Evolutionary conservation across 1,140 invertebrate species (phyloP).

Genomic region (Pristionchus pacificus): DNA sequence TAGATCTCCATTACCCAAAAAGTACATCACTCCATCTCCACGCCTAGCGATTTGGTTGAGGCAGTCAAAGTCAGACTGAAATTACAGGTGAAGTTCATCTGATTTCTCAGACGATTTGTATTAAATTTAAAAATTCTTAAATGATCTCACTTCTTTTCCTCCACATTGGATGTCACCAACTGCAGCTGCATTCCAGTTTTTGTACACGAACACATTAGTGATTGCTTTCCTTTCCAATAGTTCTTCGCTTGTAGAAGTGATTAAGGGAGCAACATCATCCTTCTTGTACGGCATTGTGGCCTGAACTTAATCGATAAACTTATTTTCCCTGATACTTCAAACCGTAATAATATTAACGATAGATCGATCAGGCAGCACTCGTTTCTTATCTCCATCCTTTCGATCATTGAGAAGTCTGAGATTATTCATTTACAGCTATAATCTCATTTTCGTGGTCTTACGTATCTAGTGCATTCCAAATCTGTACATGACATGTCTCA

Average conservation of each 20-base stretch:
- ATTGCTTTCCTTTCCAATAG: background rate
- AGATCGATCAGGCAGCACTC: slow-evolving; percentile 15
- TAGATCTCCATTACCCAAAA: background rate
- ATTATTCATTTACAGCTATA: background rate
- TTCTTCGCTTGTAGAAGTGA: too few species aligned
- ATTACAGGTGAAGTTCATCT: background rate
- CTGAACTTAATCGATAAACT: too few species aligned
- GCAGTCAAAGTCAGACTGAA: background rate
- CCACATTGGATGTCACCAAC: background rate
- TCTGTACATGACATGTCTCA: too few species aligned
- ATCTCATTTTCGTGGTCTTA: background rate
- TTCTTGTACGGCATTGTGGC: too few species aligned
- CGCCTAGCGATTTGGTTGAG: background rate
- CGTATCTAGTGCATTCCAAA: background rate
- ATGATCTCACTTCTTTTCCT: background rate
- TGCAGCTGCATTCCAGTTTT: background rate
- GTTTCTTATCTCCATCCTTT: background rate
- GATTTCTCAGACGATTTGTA: background rate
- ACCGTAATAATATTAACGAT: slow-evolving; percentile 23
- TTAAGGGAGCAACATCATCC: too few species aligned
- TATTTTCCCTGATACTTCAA: slow-evolving; percentile 11
- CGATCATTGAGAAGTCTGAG: background rate
- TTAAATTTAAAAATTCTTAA: background rate
- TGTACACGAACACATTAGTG: slow-evolving; percentile 6
- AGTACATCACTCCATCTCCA: background rate